Evolutionary conservation across 2,113 vertebrate species (phyloP), one percentile per base, ranked within the genome.

Genomic region (Ascaphus truei): DNA sequence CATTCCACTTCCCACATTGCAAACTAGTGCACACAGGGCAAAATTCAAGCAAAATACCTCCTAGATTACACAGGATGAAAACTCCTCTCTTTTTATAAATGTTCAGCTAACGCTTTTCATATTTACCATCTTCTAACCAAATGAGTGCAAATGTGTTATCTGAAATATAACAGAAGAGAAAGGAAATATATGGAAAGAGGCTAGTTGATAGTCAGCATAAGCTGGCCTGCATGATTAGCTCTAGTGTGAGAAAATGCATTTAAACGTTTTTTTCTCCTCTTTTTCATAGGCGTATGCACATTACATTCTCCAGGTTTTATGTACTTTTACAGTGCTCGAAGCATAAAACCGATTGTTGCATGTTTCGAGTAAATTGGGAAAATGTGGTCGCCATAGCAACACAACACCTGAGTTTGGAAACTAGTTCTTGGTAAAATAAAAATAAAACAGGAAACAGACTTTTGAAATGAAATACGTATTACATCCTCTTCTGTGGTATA

Each of bases 291-390:
- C 20, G 20, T 9, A 47, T 9, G 43, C 7, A 6, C 43, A 22
- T 16, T 22, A 20, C 20, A 6, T 47, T 47, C 23, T 47, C 11
- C 16, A 47, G 43, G 20, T 47, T 47, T 47, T 20, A 20, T 18
- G 16, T 47, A 22, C 3, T 22, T 20, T 47, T 47, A 7, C 7
- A 47, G 18, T 6, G 43, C 20, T 47, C 20, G 23, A 47, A 47
- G 43, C 43, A 22, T 22, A 47, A 47, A 47, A 20, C 43, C 12
- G 43, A 47, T 22, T 47, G n/a, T n/a, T n/a, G n/a, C n/a, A n/a
- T n/a, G n/a, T n/a, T 67, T 45, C 45, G 11, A 67, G 27, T 25
- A 45, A 37, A 55, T 66, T 43, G 37, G 64, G 39, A 45, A 43
- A 39, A 12, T 45, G 39, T 22, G 23, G 50, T 68, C 16, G 16